Conservation (phyloP, 2,113 vertebrate species). For the Gobiocypris rarus region DNA sequence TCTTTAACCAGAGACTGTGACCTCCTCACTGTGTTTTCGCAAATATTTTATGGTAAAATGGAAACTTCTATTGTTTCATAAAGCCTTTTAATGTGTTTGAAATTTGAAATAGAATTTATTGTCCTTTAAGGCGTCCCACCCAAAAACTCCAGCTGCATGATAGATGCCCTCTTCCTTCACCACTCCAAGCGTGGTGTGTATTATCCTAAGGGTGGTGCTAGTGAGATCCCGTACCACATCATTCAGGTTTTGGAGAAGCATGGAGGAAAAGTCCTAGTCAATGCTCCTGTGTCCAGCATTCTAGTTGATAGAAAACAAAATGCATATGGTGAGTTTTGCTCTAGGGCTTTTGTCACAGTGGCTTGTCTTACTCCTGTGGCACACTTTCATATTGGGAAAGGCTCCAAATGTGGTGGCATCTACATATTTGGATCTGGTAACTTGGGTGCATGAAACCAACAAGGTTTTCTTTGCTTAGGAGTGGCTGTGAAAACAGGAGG, state of each 20-base stretch:
- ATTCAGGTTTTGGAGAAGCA: conserved; percentile 21
- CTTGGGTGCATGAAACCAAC: too few species aligned
- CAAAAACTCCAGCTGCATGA: conserved; percentile 33
- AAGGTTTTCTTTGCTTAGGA: background rate
- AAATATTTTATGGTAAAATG: background rate
- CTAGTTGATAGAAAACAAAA: background rate
- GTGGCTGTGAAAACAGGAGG: background rate
- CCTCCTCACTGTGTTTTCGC: background rate
- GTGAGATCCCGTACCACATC: conserved; percentile 42
- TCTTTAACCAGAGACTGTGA: conserved; percentile 27
- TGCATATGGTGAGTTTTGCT: conserved; percentile 21
- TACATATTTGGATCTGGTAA: too few species aligned
- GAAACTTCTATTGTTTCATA: accelerated
- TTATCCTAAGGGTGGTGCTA: conserved; percentile 29
- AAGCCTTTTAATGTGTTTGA: too few species aligned
- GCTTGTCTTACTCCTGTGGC: too few species aligned
- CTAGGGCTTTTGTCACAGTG: background rate
- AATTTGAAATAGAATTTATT: too few species aligned
- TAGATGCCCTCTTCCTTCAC: conserved; percentile 23
- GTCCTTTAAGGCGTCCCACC: conserved; percentile 29
- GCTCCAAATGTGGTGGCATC: too few species aligned
- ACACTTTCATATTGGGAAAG: too few species aligned
- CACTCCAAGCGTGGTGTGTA: conserved; percentile 36
- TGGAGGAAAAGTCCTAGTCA: conserved; percentile 27
- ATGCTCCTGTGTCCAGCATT: conserved; percentile 7